Percentiles rank a stretch among this genome's conserved stretches.
phyloP scores from a whole-genome alignment of 2,888 invertebrate species.

The Ornithoptera priamus region DNA sequence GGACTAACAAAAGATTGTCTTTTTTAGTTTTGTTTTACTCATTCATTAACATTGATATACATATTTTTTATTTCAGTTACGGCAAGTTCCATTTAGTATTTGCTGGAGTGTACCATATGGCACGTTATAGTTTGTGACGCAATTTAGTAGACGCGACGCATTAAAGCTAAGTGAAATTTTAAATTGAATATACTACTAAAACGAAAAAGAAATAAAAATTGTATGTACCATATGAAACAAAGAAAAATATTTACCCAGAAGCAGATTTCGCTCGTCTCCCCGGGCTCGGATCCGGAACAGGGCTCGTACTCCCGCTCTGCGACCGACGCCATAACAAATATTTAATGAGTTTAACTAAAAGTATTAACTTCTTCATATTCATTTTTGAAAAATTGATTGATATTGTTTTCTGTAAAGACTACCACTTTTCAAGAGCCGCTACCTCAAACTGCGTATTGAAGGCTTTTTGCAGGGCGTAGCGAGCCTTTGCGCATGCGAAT shows the following conservation, averaged over 20 bases:
- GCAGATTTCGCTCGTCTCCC: slow-evolving; percentile 4
- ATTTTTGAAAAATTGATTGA: slow-evolving; percentile 2
- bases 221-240: too few relatives aligned
- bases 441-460: neutral
- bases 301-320: slow-evolving; percentile 17
- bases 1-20: neutral
- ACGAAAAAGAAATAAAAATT: neutral
- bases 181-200: neutral
- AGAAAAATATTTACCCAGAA: slow-evolving; percentile 9
- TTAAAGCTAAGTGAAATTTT: neutral
- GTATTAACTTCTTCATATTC: slow-evolving; percentile 18
- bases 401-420: neutral
- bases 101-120: neutral
- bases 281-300: slow-evolving; percentile 5
- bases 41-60: neutral
- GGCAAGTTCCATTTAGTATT: neutral
- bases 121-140: neutral
- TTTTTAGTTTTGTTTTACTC: neutral
- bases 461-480: neutral
- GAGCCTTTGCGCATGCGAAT: neutral
- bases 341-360: slow-evolving; percentile 24
- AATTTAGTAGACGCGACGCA: neutral
- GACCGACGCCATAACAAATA: slow-evolving; percentile 26
- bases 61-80: neutral
- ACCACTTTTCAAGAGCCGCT: neutral